Conservation (phyloP, 23 tunicate genomes). For the Styela clava region DNA sequence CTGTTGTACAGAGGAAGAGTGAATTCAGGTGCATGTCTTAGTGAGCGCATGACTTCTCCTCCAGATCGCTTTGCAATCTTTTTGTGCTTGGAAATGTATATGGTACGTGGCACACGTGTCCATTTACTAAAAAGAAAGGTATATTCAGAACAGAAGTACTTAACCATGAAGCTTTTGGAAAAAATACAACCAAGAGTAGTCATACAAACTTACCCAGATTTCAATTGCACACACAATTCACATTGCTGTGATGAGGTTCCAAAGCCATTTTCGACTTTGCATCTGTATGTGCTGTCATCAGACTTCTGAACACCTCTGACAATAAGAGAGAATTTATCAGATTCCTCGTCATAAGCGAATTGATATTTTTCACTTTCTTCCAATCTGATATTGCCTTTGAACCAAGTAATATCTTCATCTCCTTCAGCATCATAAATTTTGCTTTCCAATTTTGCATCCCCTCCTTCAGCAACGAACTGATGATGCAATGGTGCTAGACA, state of each 20-base stretch:
- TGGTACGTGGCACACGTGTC: constrained; percentile 73
- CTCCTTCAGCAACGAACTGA: constrained; percentile 64
- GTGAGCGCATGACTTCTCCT: constrained; percentile 23
- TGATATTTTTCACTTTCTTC: constrained; percentile 85
- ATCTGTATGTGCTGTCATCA: constrained; percentile 92
- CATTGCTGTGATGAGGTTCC: constrained; percentile 45
- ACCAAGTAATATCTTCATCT: constrained; percentile 80
- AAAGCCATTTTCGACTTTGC: constrained; percentile 82
- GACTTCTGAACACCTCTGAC: constrained; percentile 54
- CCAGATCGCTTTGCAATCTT: constrained; percentile 51
- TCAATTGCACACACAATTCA: constrained; percentile 83
- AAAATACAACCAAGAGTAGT: no score
- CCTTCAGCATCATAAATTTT: constrained; percentile 49
- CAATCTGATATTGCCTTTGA: constrained; percentile 56
- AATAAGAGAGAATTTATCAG: constrained; percentile 46
- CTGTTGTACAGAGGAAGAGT: constrained; percentile 91
- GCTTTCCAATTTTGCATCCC: constrained; percentile 72
- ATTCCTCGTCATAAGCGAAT: constrained; percentile 48
- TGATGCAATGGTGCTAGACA: constrained; percentile 77
- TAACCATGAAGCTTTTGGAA: no score
- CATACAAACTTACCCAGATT: constrained; percentile 47
- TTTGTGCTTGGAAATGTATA: constrained; percentile 79
- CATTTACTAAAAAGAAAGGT: constrained; percentile 59
- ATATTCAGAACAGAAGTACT: constrained; percentile 2
- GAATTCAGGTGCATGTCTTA: constrained; percentile 79